Conservation (phyloP, 1,140 invertebrate species). For the Stegodyphus mimosarum region DNA sequence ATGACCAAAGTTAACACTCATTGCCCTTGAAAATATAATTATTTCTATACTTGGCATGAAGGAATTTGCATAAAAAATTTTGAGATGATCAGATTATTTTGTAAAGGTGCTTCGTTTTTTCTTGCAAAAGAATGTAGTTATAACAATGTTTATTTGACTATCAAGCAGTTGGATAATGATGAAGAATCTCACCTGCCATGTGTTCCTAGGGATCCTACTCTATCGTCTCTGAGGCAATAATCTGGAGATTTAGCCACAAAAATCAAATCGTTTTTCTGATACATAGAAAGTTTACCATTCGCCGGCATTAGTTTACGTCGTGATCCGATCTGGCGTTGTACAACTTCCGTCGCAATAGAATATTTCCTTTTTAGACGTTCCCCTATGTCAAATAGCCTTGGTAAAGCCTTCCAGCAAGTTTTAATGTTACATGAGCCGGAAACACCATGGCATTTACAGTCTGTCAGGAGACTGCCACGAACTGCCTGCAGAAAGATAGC, state of each 20-base stretch:
- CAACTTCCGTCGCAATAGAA: conserved; percentile 87
- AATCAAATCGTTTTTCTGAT: conserved; percentile 80
- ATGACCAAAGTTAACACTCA: too few species aligned
- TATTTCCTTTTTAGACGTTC: conserved; percentile 89
- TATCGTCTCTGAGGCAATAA: conserved; percentile 78
- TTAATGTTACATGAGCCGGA: conserved; percentile 92
- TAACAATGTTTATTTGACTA: too few species aligned
- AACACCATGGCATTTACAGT: conserved; percentile 95
- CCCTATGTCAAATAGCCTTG: conserved; percentile 77
- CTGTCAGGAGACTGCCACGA: conserved; percentile 36
- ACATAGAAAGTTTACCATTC: conserved; percentile 52
- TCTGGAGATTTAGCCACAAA: conserved; percentile 90
- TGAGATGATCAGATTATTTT: too few species aligned
- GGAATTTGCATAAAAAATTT: too few species aligned
- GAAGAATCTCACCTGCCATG: conserved; percentile 73
- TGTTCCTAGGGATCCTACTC: conserved; percentile 80
- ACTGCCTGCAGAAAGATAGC: conserved; percentile 12
- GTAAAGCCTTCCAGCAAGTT: conserved; percentile 90
- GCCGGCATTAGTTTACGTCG: conserved; percentile 41
- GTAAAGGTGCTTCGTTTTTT: too few species aligned
- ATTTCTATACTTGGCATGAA: too few species aligned
- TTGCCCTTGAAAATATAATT: too few species aligned
- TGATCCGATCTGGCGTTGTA: conserved; percentile 28
- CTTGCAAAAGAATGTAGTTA: too few species aligned
- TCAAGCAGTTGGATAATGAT: too few species aligned